Evolutionary conservation across 1,140 invertebrate genomes (phyloP).

Genomic region (Trissolcus basalis): DNA sequence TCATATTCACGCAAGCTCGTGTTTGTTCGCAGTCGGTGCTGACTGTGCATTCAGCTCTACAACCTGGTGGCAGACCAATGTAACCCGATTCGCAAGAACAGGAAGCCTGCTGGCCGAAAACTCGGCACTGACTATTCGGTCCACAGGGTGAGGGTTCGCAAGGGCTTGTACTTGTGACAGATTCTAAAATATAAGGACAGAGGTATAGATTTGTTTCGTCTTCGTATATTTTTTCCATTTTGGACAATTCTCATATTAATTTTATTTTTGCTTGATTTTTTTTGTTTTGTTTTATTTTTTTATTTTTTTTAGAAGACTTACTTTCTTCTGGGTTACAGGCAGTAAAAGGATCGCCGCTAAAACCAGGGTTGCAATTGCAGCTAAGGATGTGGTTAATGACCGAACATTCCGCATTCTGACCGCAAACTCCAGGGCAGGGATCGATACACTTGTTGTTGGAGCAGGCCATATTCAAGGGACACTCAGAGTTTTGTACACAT

Average conservation of each 20-base stretch:
- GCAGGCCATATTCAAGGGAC: constrained; percentile 80
- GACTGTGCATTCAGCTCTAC: constrained; percentile 85
- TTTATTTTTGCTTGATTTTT: background rate
- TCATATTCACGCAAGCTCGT: constrained; percentile 84
- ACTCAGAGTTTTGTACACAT: constrained; percentile 84
- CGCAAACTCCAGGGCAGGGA: constrained; percentile 84
- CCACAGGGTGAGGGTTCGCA: constrained; percentile 84
- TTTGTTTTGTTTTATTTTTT: background rate
- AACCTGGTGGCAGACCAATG: constrained; percentile 83
- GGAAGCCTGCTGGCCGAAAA: constrained; percentile 79
- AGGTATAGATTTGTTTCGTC: background rate
- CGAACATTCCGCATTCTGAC: constrained; percentile 81
- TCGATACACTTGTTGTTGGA: constrained; percentile 84
- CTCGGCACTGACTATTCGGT: constrained; percentile 84
- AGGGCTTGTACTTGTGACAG: constrained; percentile 64
- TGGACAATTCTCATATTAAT: too few relatives aligned
- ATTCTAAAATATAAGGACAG: constrained; percentile 21
- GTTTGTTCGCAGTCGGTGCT: constrained; percentile 87
- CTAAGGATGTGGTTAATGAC: constrained; percentile 80
- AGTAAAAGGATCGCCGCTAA: constrained; percentile 83
- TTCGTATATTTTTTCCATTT: too few relatives aligned
- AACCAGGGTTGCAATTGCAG: constrained; percentile 85
- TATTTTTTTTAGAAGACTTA: constrained; percentile 67
- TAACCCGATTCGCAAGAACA: constrained; percentile 83
- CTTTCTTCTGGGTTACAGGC: constrained; percentile 70